phyloP scores from a whole-genome alignment of 2,113 vertebrate genomes.

The Neogale vison region DNA sequence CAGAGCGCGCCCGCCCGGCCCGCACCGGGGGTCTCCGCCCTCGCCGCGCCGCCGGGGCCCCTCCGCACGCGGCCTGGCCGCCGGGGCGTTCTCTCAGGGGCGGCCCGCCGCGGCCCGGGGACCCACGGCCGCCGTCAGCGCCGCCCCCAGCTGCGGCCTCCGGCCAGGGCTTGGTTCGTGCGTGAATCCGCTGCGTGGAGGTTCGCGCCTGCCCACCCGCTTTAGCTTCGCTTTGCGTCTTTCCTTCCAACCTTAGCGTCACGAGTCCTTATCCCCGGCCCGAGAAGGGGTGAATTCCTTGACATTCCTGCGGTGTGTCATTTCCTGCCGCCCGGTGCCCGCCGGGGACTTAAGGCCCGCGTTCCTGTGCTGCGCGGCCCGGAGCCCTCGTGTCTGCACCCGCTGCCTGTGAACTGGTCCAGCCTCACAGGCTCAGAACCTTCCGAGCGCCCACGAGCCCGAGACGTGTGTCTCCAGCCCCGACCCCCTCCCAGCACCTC shows the following conservation, averaged over 20 bases:
- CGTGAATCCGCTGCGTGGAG: not conserved
- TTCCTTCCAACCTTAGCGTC: not conserved
- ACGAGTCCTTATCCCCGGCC: not conserved
- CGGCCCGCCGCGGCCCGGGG: not conserved
- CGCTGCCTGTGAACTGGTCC: not conserved
- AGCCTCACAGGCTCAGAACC: not conserved
- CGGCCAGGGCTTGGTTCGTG: accelerated
- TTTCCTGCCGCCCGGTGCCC: not conserved
- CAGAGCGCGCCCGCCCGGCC: not conserved
- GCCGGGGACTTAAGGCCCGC: not conserved
- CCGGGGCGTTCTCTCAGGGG: not conserved
- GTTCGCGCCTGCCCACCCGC: not conserved
- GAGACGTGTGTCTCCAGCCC: not conserved
- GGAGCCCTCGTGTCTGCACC: not conserved
- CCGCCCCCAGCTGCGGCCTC: accelerated
- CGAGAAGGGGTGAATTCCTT: not conserved
- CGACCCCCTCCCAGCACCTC: not conserved
- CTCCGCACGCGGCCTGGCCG: not conserved
- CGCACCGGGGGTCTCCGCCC: not conserved
- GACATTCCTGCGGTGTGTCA: not conserved
- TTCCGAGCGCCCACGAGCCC: not conserved
- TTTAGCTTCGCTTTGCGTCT: not conserved
- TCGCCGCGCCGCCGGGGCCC: not conserved
- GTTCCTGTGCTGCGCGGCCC: not conserved
- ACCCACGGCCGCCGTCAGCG: not conserved